Percentiles rank a stretch among this genome's conserved stretches.
These are phyloP conservation scores for Drosophila pallidifrons DNA, from an alignment of 1,140 invertebrate genomes.

Conservation along the genomic window DNA sequence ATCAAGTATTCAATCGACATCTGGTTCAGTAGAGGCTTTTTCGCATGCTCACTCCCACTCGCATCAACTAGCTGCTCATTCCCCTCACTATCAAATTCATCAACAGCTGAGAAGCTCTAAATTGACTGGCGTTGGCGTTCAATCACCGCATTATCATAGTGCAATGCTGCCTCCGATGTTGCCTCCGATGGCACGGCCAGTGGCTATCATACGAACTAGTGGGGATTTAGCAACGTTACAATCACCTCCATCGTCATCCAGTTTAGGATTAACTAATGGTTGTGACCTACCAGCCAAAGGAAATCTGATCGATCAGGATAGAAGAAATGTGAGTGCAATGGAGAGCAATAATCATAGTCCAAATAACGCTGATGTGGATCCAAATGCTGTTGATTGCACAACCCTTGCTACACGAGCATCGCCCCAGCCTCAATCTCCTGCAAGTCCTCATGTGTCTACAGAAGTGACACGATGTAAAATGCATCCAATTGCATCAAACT, in stretches of 20 bases:
- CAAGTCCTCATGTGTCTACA: conserved; percentile 44
- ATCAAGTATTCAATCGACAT: conserved; percentile 25
- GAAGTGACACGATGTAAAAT: conserved; percentile 59
- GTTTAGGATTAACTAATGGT: conserved; percentile 14
- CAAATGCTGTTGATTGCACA: conserved; percentile 26
- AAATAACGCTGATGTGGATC: conserved; percentile 22
- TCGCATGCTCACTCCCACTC: conserved; percentile 51
- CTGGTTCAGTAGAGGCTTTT: conserved; percentile 47
- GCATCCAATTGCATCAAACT: conserved; percentile 44
- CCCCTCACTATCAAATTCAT: conserved; percentile 75
- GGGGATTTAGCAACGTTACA: conserved; percentile 87
- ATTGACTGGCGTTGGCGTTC: conserved; percentile 37
- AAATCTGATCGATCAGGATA: conserved; percentile 45
- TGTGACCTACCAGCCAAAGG: conserved; percentile 25
- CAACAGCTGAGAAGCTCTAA: conserved; percentile 60
- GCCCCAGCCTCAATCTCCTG: conserved; percentile 32
- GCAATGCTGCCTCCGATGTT: conserved; percentile 97
- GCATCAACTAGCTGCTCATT: conserved; percentile 49
- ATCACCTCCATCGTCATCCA: conserved; percentile 86
- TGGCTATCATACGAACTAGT: conserved; percentile 96
- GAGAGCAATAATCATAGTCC: conserved; percentile 54
- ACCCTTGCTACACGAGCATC: conserved; percentile 40
- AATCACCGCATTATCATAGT: conserved; percentile 87
- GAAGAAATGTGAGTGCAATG: conserved; percentile 28
- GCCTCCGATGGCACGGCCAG: conserved; percentile 97